A percentile compares a stretch with the other conserved stretches of the same genome.
Evolutionary conservation across 2,888 invertebrate genomes (phyloP).

Genomic region (Nemotelus pantherinus): DNA sequence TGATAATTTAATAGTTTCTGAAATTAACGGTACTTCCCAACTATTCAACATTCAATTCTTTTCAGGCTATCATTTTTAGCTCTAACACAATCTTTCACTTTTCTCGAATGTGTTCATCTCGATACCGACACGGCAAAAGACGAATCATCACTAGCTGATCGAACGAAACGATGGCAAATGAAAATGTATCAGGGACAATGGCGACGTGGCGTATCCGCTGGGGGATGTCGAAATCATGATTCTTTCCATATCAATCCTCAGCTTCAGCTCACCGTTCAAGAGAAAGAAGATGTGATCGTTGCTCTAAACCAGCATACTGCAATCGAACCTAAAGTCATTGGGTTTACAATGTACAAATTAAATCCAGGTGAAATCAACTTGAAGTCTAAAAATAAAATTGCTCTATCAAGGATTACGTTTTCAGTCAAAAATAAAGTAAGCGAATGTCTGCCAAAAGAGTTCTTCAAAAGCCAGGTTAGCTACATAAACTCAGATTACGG

Average conservation of each 20-base stretch:
- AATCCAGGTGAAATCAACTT: slow-evolving; percentile 52
- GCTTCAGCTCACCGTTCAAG: slow-evolving; percentile 80
- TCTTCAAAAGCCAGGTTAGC: slow-evolving; percentile 87
- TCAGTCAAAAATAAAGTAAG: slow-evolving; percentile 68
- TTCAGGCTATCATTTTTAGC: slow-evolving; percentile 83
- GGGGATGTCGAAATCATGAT: slow-evolving; percentile 89
- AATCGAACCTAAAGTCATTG: slow-evolving; percentile 92
- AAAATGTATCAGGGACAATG: slow-evolving; percentile 86
- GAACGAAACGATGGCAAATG: slow-evolving; percentile 85
- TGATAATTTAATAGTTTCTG: too few relatives aligned
- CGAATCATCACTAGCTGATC: slow-evolving; percentile 80
- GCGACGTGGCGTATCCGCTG: slow-evolving; percentile 87
- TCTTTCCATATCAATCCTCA: slow-evolving; percentile 95
- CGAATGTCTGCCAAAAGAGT: slow-evolving; percentile 81
- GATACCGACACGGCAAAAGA: slow-evolving; percentile 88
- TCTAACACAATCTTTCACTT: slow-evolving; percentile 82
- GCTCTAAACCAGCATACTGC: slow-evolving; percentile 90
- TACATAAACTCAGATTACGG: slow-evolving; percentile 90
- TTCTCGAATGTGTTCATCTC: slow-evolving; percentile 85
- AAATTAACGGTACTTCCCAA: not conserved
- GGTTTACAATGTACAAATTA: slow-evolving; percentile 81
- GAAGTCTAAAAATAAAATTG: not conserved
- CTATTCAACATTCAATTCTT: not conserved
- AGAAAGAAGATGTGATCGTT: slow-evolving; percentile 84
- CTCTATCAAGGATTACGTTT: slow-evolving; percentile 12